These are phyloP conservation scores for Musca domestica DNA, from an alignment of 1,140 invertebrate species.

Conservation along the genomic window DNA sequence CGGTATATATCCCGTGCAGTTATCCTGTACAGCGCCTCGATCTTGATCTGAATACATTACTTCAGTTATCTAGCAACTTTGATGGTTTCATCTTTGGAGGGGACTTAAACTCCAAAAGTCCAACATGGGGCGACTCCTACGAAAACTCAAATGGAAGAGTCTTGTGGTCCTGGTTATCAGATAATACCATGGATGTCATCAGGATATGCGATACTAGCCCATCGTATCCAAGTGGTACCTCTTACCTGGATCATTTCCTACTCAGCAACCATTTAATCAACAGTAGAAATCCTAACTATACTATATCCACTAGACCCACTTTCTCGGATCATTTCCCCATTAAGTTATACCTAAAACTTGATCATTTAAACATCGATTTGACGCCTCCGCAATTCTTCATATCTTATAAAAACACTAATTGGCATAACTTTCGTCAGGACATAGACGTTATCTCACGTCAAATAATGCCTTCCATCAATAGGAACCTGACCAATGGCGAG, in stretches of 20 bases:
- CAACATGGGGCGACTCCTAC: neutral
- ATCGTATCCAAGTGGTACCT: neutral
- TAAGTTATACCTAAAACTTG: neutral
- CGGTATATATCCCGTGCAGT: neutral
- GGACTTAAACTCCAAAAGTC: constrained; percentile 2
- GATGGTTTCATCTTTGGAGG: too few species aligned
- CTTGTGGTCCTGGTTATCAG: neutral
- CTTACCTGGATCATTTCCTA: constrained; percentile 8
- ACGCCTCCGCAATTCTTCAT: neutral
- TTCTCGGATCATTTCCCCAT: constrained; percentile 9
- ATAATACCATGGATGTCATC: neutral
- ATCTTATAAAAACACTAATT: neutral
- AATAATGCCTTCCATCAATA: neutral
- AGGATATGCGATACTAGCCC: neutral
- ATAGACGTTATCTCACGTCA: neutral
- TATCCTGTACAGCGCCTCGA: neutral
- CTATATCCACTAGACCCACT: neutral
- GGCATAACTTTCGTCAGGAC: neutral
- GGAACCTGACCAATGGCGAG: neutral
- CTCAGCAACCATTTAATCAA: neutral
- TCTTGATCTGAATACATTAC: neutral
- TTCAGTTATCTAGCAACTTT: neutral
- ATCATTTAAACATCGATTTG: neutral
- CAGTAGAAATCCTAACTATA: neutral
- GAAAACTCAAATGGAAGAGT: neutral